Conservation (phyloP, 2,888 invertebrate species). For the Blastobasis adustella region DNA sequence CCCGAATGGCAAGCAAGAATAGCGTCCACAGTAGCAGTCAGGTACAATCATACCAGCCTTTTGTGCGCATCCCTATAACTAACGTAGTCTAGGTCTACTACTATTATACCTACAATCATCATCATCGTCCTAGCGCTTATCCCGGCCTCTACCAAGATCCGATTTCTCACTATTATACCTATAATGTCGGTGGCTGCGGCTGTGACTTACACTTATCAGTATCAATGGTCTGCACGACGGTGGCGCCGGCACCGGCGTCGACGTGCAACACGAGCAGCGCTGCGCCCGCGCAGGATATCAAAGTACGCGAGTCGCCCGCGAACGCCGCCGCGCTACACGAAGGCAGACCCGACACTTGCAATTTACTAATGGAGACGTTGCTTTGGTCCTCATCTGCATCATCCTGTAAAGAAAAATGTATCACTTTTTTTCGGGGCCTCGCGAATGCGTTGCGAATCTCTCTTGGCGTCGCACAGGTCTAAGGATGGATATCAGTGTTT, state of each 20-base stretch:
- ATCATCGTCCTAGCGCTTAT: too few species aligned
- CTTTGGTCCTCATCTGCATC: conserved; percentile 17
- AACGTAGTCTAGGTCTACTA: too few species aligned
- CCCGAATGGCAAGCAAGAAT: too few species aligned
- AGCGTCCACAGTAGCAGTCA: too few species aligned
- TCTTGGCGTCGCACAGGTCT: too few species aligned
- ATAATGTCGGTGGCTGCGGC: conserved; percentile 40
- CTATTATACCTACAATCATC: too few species aligned
- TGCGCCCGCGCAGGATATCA: conserved; percentile 36
- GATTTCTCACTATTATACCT: too few species aligned
- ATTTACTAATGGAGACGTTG: conserved; percentile 49
- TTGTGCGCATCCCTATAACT: too few species aligned
- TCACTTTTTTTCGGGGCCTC: background rate
- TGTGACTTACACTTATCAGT: conserved; percentile 43
- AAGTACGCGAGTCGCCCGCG: conserved; percentile 39
- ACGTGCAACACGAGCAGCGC: conserved; percentile 42
- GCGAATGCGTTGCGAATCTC: too few species aligned
- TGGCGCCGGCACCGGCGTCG: conserved; percentile 51
- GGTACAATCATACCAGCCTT: too few species aligned
- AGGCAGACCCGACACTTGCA: conserved; percentile 39
- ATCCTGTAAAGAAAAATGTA: background rate
- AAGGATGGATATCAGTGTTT: too few species aligned
- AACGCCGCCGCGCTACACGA: conserved; percentile 46
- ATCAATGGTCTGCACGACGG: conserved; percentile 39
- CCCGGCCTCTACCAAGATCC: too few species aligned